A percentile compares a stretch with the other conserved stretches of the same genome.
Conservation (phyloP, 1,140 invertebrate genomes). For the Drosophila seguyi region DNA sequence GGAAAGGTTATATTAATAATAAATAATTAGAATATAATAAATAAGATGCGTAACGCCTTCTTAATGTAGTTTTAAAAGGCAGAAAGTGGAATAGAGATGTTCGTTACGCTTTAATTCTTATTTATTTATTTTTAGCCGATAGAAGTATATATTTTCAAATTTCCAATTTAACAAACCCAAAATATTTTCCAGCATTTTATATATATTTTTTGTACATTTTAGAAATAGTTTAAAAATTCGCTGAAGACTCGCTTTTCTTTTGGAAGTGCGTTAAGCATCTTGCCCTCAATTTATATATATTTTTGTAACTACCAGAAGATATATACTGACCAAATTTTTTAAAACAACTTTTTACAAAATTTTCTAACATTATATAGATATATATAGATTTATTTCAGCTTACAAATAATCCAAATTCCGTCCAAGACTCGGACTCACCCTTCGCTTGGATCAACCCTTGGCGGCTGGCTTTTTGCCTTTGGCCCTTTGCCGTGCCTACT, state of each 20-base stretch:
- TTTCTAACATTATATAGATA: background rate
- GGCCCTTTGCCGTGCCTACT: constrained; percentile 36
- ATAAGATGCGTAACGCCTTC: background rate
- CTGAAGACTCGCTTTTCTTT: too few species aligned
- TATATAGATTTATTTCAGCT: background rate
- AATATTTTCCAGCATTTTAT: too few species aligned
- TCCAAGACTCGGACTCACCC: background rate
- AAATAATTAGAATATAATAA: background rate
- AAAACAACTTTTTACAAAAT: background rate
- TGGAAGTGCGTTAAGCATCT: too few species aligned
- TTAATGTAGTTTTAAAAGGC: background rate
- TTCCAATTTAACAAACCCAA: too few species aligned
- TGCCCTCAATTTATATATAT: too few species aligned
- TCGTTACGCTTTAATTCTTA: too few species aligned
- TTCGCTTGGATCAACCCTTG: constrained; percentile 21
- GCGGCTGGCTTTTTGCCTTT: constrained; percentile 17
- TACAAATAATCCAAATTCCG: background rate
- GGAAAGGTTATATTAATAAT: too few species aligned
- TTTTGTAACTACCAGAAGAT: background rate
- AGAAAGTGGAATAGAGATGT: too few species aligned
- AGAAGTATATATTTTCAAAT: too few species aligned
- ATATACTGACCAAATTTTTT: background rate
- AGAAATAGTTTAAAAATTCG: too few species aligned
- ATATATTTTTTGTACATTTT: too few species aligned
- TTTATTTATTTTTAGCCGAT: too few species aligned